Percentiles rank a stretch among this genome's conserved stretches.
Conservation (phyloP, 2,113 vertebrate species). For the Myxocyprinus asiaticus region DNA sequence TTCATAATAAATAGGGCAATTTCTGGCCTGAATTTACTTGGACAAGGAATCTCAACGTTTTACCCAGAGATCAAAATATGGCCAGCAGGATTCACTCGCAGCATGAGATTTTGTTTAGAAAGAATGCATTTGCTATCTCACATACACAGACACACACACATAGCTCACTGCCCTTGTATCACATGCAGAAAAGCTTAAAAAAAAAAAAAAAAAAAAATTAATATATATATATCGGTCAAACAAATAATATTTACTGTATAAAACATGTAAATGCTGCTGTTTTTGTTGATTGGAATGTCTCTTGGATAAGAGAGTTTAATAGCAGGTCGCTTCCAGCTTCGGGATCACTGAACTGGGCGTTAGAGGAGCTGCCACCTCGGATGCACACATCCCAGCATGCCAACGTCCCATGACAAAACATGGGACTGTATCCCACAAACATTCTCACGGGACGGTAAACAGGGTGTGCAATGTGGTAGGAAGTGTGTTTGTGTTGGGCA, state of each 20-base stretch:
- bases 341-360: constrained; percentile 51
- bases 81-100: constrained; percentile 13
- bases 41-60: constrained; percentile 57
- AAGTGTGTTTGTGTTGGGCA: constrained; percentile 19
- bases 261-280: constrained; percentile 69
- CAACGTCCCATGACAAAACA: no score
- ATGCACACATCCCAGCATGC: constrained; percentile 27
- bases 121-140: background rate
- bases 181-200: constrained; percentile 64
- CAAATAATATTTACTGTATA: constrained; percentile 58
- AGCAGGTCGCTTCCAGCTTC: constrained; percentile 44
- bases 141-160: constrained; percentile 47
- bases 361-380: background rate
- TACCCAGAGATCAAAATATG: constrained; percentile 51
- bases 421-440: no score
- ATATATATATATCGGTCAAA: constrained; percentile 50
- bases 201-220: no score
- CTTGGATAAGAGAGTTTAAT: constrained; percentile 50
- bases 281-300: constrained; percentile 66
- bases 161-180: constrained; percentile 42
- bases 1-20: constrained; percentile 80
- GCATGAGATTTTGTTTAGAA: constrained; percentile 41
- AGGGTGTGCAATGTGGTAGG: no score
- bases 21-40: constrained; percentile 64
- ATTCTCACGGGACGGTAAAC: no score